Conservation (phyloP, 2,797 vertebrate genomes). For the Mus minutoides region DNA sequence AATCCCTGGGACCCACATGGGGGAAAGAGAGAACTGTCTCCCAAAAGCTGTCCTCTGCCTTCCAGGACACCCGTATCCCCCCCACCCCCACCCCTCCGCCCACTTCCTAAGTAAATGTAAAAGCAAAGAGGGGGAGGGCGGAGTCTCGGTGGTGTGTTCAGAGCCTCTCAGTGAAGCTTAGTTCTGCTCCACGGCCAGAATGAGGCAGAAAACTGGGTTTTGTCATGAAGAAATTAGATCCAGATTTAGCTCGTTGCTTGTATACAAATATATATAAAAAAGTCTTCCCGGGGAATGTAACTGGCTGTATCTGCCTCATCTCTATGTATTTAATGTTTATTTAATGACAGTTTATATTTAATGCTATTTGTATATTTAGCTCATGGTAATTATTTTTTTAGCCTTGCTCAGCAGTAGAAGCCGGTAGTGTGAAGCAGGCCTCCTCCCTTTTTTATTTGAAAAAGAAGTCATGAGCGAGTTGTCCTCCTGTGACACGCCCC, state of each 20-base stretch:
- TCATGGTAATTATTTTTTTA: slow-evolving; percentile 65
- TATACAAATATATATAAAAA: background rate
- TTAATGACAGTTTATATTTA: slow-evolving; percentile 77
- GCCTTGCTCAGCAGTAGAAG: slow-evolving; percentile 23
- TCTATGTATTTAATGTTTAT: background rate
- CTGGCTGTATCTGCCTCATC: slow-evolving; percentile 46
- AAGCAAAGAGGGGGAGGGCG: background rate
- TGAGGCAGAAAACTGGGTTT: slow-evolving; percentile 76
- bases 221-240: slow-evolving; percentile 82
- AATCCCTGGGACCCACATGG: background rate
- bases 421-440: slow-evolving; percentile 44
- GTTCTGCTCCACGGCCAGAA: slow-evolving; percentile 70
- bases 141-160: background rate
- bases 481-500: background rate
- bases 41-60: background rate
- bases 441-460: background rate
- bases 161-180: slow-evolving; percentile 45
- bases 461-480: background rate
- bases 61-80: background rate
- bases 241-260: slow-evolving; percentile 78
- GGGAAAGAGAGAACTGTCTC: background rate
- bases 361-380: slow-evolving; percentile 80
- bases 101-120: background rate
- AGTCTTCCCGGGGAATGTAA: slow-evolving; percentile 48
- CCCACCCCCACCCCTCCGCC: background rate